Evolutionary conservation across 2,888 invertebrate species (phyloP), one percentile per base, ranked within the genome.

Genomic region (Scaptomyza caliginosa): DNA sequence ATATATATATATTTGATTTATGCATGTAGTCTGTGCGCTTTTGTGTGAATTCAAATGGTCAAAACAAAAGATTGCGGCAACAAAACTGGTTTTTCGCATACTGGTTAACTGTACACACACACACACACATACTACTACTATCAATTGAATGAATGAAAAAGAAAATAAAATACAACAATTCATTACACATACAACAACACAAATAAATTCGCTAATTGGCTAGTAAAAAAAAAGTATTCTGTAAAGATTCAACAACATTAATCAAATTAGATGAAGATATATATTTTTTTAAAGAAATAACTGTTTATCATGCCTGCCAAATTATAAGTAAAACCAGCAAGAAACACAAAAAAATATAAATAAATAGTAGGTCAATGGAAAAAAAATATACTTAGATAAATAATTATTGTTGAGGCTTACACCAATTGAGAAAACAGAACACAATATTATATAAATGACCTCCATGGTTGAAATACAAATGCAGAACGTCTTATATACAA

Each of bases 51-150:
- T 58, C 50, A 57, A 73, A 60, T 69, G 72, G 68, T 81, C 72
- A 81, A 81, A 82, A 66, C 75, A 70, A 77, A 81, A 77, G 75
- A 76, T 74, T 79, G 73, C 60, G 67, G 58, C 63, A 82, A 71
- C 73, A 75, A 81, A 79, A 79, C 79, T 66, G 79, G 79, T 82
- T 79, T 81, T 70, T 58, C n/a, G 68, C 73, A 77, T 63, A 65
- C 56, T 51, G 62, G 54, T 60, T 54, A 72, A 64, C 62, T 64
- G 56, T 51, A 64, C 45, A 68, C 48, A 56, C n/a, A 46, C 13
- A 30, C 45, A 45, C 4, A 11, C 13, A 39, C 39, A 23, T 1
- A 26, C 19, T 30, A 54, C 28, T 51, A 57, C 51, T 32, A 42
- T 32, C 19, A 21, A 11, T 21, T 49, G 39, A 30, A 54, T 52